phyloP scores from a whole-genome alignment of 2,888 invertebrate species.

The Drosophila neonasuta region DNA sequence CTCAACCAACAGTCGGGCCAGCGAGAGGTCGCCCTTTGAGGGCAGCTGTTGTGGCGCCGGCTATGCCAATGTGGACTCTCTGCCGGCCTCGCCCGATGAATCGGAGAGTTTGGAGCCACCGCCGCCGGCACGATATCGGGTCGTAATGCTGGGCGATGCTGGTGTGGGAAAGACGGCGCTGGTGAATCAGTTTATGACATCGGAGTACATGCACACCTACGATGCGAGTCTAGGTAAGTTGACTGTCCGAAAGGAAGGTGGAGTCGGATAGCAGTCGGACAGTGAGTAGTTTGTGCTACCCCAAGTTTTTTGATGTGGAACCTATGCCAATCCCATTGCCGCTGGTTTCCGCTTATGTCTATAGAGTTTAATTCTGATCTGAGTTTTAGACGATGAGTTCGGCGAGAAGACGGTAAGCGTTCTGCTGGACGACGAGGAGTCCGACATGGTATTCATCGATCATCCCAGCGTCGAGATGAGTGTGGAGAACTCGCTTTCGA shows the following conservation, averaged over 20 bases:
- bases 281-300: slow-evolving; percentile 57
- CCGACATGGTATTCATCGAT: slow-evolving; percentile 94
- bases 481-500: slow-evolving; percentile 94
- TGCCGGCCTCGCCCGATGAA: slow-evolving; percentile 89
- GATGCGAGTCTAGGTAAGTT: slow-evolving; percentile 93
- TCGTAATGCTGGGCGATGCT: slow-evolving; percentile 91
- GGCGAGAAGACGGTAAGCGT: slow-evolving; percentile 95
- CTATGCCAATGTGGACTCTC: slow-evolving; percentile 90
- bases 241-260: slow-evolving; percentile 4
- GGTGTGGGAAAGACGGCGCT: slow-evolving; percentile 96
- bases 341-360: slow-evolving; percentile 67
- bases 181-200: slow-evolving; percentile 96
- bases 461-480: slow-evolving; percentile 95
- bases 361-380: slow-evolving; percentile 81
- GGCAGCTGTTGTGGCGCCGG: slow-evolving; percentile 93
- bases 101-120: slow-evolving; percentile 86
- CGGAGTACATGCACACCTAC: slow-evolving; percentile 97
- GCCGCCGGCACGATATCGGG: slow-evolving; percentile 85
- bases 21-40: slow-evolving; percentile 92
- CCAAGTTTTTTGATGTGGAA: slow-evolving; percentile 57
- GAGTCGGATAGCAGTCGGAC: slow-evolving; percentile 13
- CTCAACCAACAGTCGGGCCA: slow-evolving; percentile 91
- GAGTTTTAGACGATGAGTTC: slow-evolving; percentile 93
- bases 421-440: slow-evolving; percentile 93
- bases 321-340: slow-evolving; percentile 59